Base-by-base conservation (phyloP, 2,113 vertebrate species). In the Haplochromis vanheusdeni region DNA sequence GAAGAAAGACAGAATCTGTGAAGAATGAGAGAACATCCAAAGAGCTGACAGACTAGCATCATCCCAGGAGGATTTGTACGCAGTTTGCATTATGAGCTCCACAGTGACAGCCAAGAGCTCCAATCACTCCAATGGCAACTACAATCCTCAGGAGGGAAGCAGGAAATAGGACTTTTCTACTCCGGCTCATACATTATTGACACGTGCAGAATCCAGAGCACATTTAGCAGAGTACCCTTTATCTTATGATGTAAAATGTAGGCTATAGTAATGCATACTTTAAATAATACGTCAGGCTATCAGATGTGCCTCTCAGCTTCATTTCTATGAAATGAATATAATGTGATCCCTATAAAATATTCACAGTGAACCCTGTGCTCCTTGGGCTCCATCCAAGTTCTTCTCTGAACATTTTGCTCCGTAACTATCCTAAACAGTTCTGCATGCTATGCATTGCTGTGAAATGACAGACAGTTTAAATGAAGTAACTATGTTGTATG, bases 401-500 rank as follows among this genome's bases (percentile, higher is more conserved):
- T 62, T 35, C 6, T 62, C 58, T 62, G 58, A 19, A 62, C 58
- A 7, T 19, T 62, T 62, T 12, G 42, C 68, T 28, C 9, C 9
- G 6, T 42, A 42, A 16, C 37, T 26, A 4, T 26, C 37, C 65
- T 26, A 23, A 4, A 70, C 65, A 45, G 2, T 45, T 45, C 3
- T 2, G 40, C 3, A 21, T 26, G 21, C 26, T 23, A 45, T 42
- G 19, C 13, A 42, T 23, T 4, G 0, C 3, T 16, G 37, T 42
- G 33, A 12, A 65, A 37, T 65, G 19, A 70, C n/a, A 33, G 28
- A 17, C 4, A 70, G 8, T 21, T 40, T 40, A 21, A 42, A 21
- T 9, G 5, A 70, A 23, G 19, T 0, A 65, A 65, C 17, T 12
- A 0, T 62, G 2, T 37, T 8, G 33, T 14, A 16, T 1, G 37